Base-by-base conservation (phyloP, 2,888 invertebrate species). In the Macropis europaea region DNA sequence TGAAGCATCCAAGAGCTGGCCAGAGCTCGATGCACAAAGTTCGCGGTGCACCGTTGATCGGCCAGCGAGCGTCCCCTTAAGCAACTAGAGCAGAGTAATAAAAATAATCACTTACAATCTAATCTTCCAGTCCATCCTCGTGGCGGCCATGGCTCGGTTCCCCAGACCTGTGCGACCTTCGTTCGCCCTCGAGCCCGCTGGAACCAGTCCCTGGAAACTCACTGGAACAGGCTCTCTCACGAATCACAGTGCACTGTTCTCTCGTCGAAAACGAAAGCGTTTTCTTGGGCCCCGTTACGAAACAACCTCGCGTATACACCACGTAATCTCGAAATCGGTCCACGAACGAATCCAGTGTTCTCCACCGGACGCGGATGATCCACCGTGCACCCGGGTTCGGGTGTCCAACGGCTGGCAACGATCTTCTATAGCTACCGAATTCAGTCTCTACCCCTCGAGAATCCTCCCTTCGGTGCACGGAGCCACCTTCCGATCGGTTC, bases 101-200 rank as follows among this genome's bases (percentile, higher is more conserved):
- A 78, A 71, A 67, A 53, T 36, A 50, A 59, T 72, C 54, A 79
- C 81, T 81, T 77, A 81, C 81, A 81, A 57, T 75, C 71, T 76
- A 68, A 77, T 71, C 59, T 72, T 79, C 77, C 82, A 73, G 63
- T 79, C 73, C 77, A 77, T 81, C 64, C 71, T 69, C 34, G 60
- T 57, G 38, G 54, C 61, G 17, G 69, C 69, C 67, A 78, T 81
- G 70, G 42, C 40, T 48, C 32, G 56, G 53, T 67, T 42, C 67
- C 67, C 45, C 60, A 38, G 50, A 64, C 56, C 66, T 60, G 56
- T 57, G 36, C 54, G 59, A 52, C 56, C 42, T 57, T 69, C 57
- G 42, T 36, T 64, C 52, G 43, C 36, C 73, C 64, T 66, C 60
- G 56, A 24, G 19, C 30, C 32, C 17, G n/a, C 30, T n/a, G 50